Evolutionary conservation across 1,140 invertebrate genomes (phyloP), one percentile per base, ranked within the genome.

Genomic region (Aplysia californica): DNA sequence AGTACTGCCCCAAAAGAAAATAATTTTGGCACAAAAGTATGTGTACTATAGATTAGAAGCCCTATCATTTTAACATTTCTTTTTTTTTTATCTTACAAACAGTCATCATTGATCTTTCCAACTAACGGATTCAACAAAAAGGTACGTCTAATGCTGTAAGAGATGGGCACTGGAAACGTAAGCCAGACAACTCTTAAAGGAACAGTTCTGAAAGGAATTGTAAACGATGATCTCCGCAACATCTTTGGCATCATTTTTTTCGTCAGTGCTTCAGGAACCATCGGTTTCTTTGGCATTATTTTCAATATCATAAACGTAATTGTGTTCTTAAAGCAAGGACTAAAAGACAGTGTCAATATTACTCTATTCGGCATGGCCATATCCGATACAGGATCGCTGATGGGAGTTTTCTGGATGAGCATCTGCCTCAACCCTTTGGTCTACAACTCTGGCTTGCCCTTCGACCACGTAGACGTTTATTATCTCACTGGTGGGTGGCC

Each of bases 341-440:
- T n/a, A n/a, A 6, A 23, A 3, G 39, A 69, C 26, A 44, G 41
- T 38, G 36, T 55, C 29, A 69, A 69, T 31, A 69, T 69, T 4
- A n/a, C 39, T n/a, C 39, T n/a, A n/a, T 4, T 39, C 41, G 56
- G 18, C 38, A 33, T 18, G n/a, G n/a, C n/a, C n/a, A n/a, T n/a
- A n/a, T n/a, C n/a, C n/a, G n/a, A n/a, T n/a, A n/a, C n/a, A n/a
- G 20, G 38, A 31, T 33, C 41, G 4, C 41, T 69, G 31, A 50
- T 69, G 39, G 33, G 26, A 15, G 26, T 69, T n/a, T 2, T 69
- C 38, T 69, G 67, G 67, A 38, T 41, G 20, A 69, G 39, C 41
- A 15, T 69, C 3, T 69, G 20, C n/a, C 23, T 15, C 21, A 69
- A 69, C 41, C 67, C 67, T 21, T 50, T 69, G 3, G 20, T 69